phyloP scores from a whole-genome alignment of 1,140 invertebrate genomes.

The Hormaphis cornu region DNA sequence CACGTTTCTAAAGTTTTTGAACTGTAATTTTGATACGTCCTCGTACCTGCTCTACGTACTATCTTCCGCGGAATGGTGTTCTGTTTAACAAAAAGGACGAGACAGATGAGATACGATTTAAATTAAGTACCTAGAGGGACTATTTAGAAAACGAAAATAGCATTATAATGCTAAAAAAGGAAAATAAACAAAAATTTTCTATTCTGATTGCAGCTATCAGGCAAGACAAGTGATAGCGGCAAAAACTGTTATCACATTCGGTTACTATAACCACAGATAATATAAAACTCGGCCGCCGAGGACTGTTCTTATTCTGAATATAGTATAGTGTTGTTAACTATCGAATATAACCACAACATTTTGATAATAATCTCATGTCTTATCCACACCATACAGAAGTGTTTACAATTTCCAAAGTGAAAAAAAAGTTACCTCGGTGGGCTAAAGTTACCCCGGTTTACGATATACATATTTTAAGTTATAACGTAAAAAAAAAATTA shows the following conservation, averaged over 20 bases:
- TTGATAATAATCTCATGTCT: too few species aligned
- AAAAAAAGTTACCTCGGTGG: neutral
- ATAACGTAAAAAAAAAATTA: too few species aligned
- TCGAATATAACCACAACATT: too few species aligned
- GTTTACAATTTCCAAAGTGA: too few species aligned
- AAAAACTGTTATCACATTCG: too few species aligned
- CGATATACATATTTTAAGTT: too few species aligned
- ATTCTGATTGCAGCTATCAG: neutral
- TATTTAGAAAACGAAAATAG: neutral
- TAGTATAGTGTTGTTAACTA: too few species aligned
- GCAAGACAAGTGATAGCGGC: neutral
- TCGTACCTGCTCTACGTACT: neutral
- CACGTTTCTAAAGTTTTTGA: neutral
- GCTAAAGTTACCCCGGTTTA: too few species aligned
- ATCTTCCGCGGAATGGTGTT: conserved; percentile 15
- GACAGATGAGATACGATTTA: neutral
- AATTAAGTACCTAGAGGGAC: conserved; percentile 3
- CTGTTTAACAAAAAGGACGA: neutral
- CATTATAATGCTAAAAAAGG: neutral
- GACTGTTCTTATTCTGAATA: too few species aligned
- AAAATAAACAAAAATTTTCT: neutral
- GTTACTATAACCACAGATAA: too few species aligned
- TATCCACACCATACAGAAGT: too few species aligned
- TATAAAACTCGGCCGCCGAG: too few species aligned
- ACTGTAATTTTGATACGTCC: conserved; percentile 8